Evolutionary conservation across 2,888 invertebrate species (phyloP).

Genomic region (Drosophila yooni): DNA sequence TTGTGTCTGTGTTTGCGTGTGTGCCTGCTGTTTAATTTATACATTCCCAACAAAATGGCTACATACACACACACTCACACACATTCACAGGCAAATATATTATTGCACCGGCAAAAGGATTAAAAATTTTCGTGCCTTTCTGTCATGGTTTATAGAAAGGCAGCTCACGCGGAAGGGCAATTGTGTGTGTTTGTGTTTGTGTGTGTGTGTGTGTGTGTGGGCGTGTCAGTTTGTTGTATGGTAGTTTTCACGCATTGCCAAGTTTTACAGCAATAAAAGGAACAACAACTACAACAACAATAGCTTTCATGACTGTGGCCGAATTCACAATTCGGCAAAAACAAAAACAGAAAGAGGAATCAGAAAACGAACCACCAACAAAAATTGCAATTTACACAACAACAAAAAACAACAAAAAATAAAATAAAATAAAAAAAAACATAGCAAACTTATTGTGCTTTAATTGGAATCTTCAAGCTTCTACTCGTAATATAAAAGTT

Average conservation of each 20-base stretch:
- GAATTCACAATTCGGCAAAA: conserved; percentile 40
- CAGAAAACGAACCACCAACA: neutral
- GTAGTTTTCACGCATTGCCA: conserved; percentile 75
- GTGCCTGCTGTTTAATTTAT: conserved; percentile 69
- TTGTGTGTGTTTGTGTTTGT: conserved; percentile 29
- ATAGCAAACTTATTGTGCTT: conserved; percentile 4
- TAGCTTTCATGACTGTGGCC: conserved; percentile 49
- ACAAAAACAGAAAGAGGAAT: conserved; percentile 23
- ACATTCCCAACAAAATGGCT: conserved; percentile 54
- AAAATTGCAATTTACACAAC: conserved; percentile 1
- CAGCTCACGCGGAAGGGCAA: conserved; percentile 39
- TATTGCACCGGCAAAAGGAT: conserved; percentile 75
- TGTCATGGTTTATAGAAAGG: conserved; percentile 44
- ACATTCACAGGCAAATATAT: conserved; percentile 55
- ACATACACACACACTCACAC: conserved; percentile 15
- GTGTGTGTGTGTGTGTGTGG: conserved; percentile 27
- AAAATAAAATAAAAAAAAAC: neutral
- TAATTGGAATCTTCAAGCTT: neutral
- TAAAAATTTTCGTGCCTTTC: conserved; percentile 72
- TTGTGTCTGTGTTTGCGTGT: conserved; percentile 47
- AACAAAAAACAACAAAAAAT: neutral
- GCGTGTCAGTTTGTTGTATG: conserved; percentile 54
- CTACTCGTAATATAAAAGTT: neutral
- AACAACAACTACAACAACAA: conserved; percentile 40
- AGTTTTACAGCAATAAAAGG: conserved; percentile 65